Evolutionary conservation across 2,888 invertebrate genomes (phyloP).

Genomic region (Alcis repandata): DNA sequence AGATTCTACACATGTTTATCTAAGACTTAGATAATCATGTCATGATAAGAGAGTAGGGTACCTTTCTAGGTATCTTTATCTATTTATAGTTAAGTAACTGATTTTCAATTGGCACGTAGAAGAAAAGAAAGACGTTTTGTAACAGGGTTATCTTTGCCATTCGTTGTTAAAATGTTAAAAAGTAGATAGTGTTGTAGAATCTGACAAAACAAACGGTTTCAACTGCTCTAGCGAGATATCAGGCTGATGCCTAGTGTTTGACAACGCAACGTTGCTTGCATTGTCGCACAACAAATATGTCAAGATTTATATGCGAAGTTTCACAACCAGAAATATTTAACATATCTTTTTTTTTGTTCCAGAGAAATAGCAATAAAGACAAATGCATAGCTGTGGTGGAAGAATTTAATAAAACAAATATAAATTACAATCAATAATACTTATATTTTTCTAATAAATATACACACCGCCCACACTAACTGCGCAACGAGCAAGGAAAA

Average conservation of each 20-base stretch:
- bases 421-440: conserved; percentile 67
- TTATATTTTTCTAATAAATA: conserved; percentile 84
- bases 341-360: conserved; percentile 41
- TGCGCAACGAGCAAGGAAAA: conserved; percentile 68
- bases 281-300: too few relatives aligned
- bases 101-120: background rate
- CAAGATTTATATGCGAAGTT: too few relatives aligned
- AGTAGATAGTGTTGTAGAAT: too few relatives aligned
- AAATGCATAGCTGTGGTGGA: conserved; percentile 46
- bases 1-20: background rate
- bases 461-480: conserved; percentile 64
- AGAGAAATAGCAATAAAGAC: conserved; percentile 57
- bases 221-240: too few relatives aligned
- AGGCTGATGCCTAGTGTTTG: too few relatives aligned
- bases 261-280: too few relatives aligned
- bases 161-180: too few relatives aligned
- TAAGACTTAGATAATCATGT: conserved; percentile 3
- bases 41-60: background rate
- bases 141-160: too few relatives aligned
- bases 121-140: too few relatives aligned
- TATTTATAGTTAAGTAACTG: background rate
- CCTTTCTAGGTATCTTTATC: background rate
- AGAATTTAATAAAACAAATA: conserved; percentile 64
- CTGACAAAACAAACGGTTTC: too few relatives aligned
- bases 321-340: background rate